A percentile compares a stretch with the other conserved stretches of the same genome.
Conservation (phyloP, 2,797 vertebrate species). For the Leucoraja ocellata region DNA sequence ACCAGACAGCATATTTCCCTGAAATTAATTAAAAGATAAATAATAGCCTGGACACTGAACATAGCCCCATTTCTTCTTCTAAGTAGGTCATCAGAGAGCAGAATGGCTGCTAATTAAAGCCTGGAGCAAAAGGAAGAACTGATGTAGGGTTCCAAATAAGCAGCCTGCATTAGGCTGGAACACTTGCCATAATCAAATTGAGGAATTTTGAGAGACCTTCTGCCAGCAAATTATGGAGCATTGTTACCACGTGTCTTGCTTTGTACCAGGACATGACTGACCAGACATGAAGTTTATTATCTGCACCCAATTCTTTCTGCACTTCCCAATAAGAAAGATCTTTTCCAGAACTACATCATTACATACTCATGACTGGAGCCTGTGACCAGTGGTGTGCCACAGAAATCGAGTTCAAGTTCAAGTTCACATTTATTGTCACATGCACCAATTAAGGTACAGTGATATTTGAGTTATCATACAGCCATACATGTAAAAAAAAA, state of each 20-base stretch:
- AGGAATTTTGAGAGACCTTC: not conserved
- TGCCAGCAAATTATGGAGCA: not conserved
- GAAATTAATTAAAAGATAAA: too few species aligned
- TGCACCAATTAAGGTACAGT: too few species aligned
- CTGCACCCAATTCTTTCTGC: not conserved
- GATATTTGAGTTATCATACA: too few species aligned
- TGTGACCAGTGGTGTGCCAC: too few species aligned
- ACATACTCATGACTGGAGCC: not conserved
- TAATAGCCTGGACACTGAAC: too few species aligned
- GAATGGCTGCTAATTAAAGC: too few species aligned
- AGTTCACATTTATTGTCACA: too few species aligned
- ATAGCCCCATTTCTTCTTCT: too few species aligned
- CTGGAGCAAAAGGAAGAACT: not conserved
- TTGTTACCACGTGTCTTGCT: not conserved
- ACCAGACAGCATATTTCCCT: too few species aligned
- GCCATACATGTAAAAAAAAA: too few species aligned
- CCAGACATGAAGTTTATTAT: not conserved
- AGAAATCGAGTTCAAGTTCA: too few species aligned
- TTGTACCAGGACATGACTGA: not conserved
- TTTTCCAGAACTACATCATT: not conserved
- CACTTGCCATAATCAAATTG: not conserved
- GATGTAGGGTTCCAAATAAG: not conserved
- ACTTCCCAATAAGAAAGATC: not conserved
- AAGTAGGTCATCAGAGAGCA: too few species aligned
- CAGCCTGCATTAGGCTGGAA: not conserved